Conservation (phyloP, 2,888 invertebrate species). For the Eupithecia insigniata region DNA sequence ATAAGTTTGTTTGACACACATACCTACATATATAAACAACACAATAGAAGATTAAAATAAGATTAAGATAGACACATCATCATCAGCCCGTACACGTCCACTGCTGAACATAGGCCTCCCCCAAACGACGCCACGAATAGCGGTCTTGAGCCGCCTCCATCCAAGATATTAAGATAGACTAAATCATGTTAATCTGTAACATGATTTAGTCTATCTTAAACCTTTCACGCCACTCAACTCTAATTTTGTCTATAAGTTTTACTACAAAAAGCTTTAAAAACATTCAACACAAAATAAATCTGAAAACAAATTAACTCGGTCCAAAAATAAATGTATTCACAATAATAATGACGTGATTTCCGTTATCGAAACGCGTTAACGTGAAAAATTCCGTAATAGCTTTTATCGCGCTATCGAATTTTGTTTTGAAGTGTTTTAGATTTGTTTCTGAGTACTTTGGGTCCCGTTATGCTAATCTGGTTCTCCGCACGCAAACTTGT, state of each 20-base stretch:
- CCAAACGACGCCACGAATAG: too few relatives aligned
- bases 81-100: too few relatives aligned
- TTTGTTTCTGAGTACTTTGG: conserved; percentile 59
- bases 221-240: background rate
- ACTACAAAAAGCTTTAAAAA: background rate
- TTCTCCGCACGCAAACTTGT: conserved; percentile 77
- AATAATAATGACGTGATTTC: conserved; percentile 23
- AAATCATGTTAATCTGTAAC: too few relatives aligned
- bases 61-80: too few relatives aligned
- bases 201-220: background rate
- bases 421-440: conserved; percentile 40
- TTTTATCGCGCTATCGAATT: conserved; percentile 50
- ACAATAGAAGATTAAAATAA: too few relatives aligned
- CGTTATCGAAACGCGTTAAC: conserved; percentile 30
- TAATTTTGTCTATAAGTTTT: background rate
- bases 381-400: conserved; percentile 47
- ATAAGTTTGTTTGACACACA: background rate
- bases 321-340: conserved; percentile 9
- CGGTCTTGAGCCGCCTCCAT: too few relatives aligned
- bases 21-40: background rate
- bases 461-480: conserved; percentile 69
- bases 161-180: too few relatives aligned
- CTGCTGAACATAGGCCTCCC: too few relatives aligned
- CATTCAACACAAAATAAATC: background rate
- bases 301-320: background rate